Evolutionary conservation across 2,888 invertebrate genomes (phyloP), one percentile per base, ranked within the genome.

Genomic region (Meliscaeva auricollis): DNA sequence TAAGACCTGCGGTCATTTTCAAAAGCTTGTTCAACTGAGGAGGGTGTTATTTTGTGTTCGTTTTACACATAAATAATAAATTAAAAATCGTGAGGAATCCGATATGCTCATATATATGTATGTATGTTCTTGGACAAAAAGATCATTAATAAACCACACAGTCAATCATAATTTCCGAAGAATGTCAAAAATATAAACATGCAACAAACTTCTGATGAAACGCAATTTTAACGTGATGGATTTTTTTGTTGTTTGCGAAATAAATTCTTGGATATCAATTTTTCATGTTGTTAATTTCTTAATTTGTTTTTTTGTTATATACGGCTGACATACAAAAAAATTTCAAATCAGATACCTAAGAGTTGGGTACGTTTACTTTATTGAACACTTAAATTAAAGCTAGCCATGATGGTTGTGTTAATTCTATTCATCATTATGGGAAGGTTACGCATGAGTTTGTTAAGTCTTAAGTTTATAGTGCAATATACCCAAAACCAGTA

Each of bases 161-260:
- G 54, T 80, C 80, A 54, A 80, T 80, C 80, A 80, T 80, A 62
- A 80, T 80, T 54, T 17, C 11, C 46, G n/a, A 44, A 17, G 32
- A 69, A 54, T 69, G 69, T 74, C 74, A 60, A 44, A 60, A 44
- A 32, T 35, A 32, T 73, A n/a, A 58, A 52, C 79, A 73, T 73
- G 79, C 79, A 64, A 73, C 22, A 38, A 38, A 41, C 58, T 56
- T 44, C 35, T 32, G 64, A 50, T 38, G 38, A 13, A 38, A 9
- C 35, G 35, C 35, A 38, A 38, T 38, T 38, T 38, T 7, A 11
- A 38, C 35, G 35, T 38, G 35, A 38, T 9, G 38, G 38, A 2
- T 3, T 9, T 38, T 38, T 38, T 38, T 38, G 2, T 26, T 26
- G 2, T 26, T 26, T 26, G 26, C 26, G 26, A 26, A 26, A 26